A percentile compares a stretch with the other conserved stretches of the same genome.
These are phyloP conservation scores for Triplophysa bombifrons DNA, from an alignment of 2,797 vertebrate species.

Conservation along the genomic window DNA sequence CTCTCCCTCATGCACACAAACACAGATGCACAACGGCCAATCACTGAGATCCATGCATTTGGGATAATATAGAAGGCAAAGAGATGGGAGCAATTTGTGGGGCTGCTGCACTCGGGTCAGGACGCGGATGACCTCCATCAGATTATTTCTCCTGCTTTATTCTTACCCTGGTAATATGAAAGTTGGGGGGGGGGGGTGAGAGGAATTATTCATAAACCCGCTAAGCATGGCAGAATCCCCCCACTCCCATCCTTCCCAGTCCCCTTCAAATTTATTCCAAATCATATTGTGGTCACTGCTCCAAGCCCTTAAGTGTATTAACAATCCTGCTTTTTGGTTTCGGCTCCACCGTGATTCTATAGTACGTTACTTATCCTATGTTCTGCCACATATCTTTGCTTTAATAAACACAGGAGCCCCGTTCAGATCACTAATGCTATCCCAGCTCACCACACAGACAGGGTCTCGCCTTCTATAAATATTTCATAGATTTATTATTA, in stretches of 20 bases:
- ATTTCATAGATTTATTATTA: conserved; percentile 73
- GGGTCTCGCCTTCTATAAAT: conserved; percentile 77
- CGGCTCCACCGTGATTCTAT: conserved; percentile 34
- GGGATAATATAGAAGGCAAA: conserved; percentile 63
- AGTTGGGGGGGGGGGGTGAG: conserved; percentile 67
- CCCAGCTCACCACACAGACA: conserved; percentile 80
- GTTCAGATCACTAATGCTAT: conserved; percentile 72
- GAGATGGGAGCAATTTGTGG: conserved; percentile 57
- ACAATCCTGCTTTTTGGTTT: conserved; percentile 62
- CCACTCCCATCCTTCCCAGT: conserved; percentile 48
- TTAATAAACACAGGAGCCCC: conserved; percentile 77
- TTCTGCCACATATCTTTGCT: conserved; percentile 75
- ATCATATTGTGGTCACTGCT: conserved; percentile 80
- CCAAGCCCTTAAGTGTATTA: conserved; percentile 77
- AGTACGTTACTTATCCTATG: conserved; percentile 47
- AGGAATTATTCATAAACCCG: conserved; percentile 83
- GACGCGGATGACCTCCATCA: conserved; percentile 75
- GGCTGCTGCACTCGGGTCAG: conserved; percentile 68
- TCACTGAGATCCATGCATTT: conserved; percentile 57
- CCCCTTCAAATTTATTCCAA: conserved; percentile 81
- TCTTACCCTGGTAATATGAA: conserved; percentile 78
- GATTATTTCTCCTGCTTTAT: conserved; percentile 58
- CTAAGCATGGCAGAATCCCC: conserved; percentile 49
- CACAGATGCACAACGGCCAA: conserved; percentile 40
- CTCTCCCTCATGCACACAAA: background rate